These are phyloP conservation scores for Sclerodermus sp. DNA, from an alignment of 2,888 invertebrate species.

Conservation along the genomic window DNA sequence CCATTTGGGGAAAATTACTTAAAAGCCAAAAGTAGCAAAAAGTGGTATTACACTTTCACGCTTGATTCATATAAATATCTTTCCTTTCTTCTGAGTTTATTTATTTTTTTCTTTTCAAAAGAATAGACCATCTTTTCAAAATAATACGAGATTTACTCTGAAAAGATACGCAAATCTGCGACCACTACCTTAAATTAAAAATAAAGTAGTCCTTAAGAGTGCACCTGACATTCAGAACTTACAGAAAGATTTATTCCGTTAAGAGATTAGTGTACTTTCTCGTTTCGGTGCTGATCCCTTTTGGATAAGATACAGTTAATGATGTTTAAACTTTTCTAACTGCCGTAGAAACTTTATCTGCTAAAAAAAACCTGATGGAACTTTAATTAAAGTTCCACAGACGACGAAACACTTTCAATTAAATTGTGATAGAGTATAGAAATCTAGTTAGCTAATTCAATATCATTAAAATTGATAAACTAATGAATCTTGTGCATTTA, in stretches of 20 bases:
- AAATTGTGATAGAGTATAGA: conserved; percentile 40
- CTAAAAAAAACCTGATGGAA: conserved; percentile 25
- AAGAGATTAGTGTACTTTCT: conserved; percentile 23
- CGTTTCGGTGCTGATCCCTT: conserved; percentile 18
- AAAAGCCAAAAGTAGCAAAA: too few species aligned
- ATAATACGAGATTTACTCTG: too few species aligned
- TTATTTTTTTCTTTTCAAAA: too few species aligned
- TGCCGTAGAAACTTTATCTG: conserved; percentile 30
- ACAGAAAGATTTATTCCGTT: conserved; percentile 23
- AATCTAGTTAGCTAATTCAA: conserved; percentile 37
- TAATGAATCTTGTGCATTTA: too few species aligned
- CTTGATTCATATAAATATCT: too few species aligned
- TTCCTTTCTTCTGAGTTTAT: too few species aligned
- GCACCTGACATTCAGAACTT: conserved; percentile 7
- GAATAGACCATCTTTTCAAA: too few species aligned
- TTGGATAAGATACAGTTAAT: conserved; percentile 27
- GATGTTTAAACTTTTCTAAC: conserved; percentile 39
- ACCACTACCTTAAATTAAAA: too few species aligned
- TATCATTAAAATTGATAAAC: conserved; percentile 6
- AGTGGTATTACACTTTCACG: too few species aligned
- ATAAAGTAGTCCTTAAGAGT: too few species aligned
- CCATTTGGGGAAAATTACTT: too few species aligned
- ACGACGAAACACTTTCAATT: conserved; percentile 33
- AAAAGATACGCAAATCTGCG: too few species aligned
- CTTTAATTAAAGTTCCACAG: conserved; percentile 43